Conservation (phyloP, 2,113 vertebrate genomes). For the Maccullochella peelii region DNA sequence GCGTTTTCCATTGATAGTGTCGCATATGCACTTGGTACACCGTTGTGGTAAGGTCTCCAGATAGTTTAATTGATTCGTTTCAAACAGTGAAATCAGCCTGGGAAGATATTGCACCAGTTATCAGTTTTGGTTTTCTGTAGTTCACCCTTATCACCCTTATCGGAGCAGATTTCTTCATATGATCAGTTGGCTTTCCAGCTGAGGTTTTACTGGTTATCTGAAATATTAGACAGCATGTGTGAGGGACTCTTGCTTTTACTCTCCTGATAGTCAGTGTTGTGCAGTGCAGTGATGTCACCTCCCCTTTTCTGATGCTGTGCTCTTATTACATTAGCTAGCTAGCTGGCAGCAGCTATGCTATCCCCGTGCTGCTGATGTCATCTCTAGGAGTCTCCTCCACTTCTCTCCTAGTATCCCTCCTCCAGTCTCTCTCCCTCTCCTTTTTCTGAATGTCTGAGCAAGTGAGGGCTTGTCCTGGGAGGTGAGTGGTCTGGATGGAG, state of each 20-base stretch:
- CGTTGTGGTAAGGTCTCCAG: neutral
- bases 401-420: conserved; percentile 22
- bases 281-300: conserved; percentile 1
- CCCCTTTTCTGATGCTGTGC: conserved; percentile 18
- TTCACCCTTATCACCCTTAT: neutral
- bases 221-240: conserved; percentile 24
- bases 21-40: conserved; percentile 24
- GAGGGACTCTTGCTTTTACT: neutral
- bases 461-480: conserved; percentile 56
- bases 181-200: conserved; percentile 2
- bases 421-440: conserved; percentile 16
- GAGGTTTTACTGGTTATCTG: conserved; percentile 3
- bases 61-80: conserved; percentile 14
- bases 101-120: neutral
- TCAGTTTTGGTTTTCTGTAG: conserved; percentile 24
- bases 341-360: conserved; percentile 44
- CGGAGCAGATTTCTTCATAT: neutral
- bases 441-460: conserved; percentile 55
- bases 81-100: neutral
- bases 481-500: conserved; percentile 44
- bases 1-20: neutral
- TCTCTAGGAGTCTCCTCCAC: conserved; percentile 53
- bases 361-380: conserved; percentile 66
- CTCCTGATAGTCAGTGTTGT: neutral
- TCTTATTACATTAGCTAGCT: conserved; percentile 64